Percentiles rank a stretch among this genome's conserved stretches.
Evolutionary conservation across 2,797 vertebrate genomes (phyloP).

Genomic region (Chrosomus eos): DNA sequence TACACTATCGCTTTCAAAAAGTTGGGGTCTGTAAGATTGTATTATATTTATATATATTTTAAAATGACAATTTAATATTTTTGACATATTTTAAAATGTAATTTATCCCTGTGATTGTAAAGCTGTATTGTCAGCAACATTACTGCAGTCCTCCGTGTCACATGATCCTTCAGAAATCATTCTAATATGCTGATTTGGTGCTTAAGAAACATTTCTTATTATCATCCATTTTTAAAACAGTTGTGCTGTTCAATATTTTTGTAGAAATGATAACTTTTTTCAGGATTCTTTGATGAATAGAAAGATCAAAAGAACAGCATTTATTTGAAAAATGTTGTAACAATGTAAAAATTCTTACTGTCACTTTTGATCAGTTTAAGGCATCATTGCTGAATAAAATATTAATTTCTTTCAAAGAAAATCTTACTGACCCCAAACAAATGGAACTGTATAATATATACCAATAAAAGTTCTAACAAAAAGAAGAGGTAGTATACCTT

Average conservation of each 20-base stretch:
- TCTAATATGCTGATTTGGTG: not conserved
- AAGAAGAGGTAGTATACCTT: not conserved
- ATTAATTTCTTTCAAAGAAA: too few relatives aligned
- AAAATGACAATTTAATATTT: not conserved
- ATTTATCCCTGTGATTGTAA: not conserved
- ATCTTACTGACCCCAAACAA: too few relatives aligned
- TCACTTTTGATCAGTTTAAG: too few relatives aligned
- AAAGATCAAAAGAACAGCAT: not conserved
- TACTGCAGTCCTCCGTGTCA: not conserved
- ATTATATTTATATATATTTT: not conserved
- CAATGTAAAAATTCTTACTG: not conserved
- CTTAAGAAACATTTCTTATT: not conserved
- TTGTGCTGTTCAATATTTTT: too few relatives aligned
- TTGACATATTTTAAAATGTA: not conserved
- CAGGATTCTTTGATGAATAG: not conserved
- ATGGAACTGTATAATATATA: not conserved
- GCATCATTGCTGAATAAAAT: too few relatives aligned
- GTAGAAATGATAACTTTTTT: not conserved
- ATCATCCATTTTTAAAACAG: not conserved
- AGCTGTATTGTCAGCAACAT: not conserved
- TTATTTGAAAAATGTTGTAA: not conserved
- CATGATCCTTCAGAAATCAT: not conserved
- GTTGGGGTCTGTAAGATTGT: too few relatives aligned
- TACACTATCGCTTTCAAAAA: too few relatives aligned
- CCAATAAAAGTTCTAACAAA: not conserved